Base-by-base conservation (phyloP, 1,140 invertebrate species). In the Heterodera carotae region DNA sequence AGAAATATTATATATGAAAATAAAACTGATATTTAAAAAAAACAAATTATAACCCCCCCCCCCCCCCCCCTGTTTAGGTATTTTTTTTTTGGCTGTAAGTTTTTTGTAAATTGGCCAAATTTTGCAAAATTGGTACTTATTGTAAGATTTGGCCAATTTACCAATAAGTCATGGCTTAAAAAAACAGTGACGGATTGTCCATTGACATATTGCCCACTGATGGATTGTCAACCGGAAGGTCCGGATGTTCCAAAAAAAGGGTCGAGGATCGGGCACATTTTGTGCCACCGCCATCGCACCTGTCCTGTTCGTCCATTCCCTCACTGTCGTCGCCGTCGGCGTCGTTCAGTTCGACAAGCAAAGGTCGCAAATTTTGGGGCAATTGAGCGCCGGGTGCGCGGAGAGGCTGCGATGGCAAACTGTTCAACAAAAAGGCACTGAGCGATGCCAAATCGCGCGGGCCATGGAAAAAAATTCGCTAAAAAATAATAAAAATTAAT, bases 381-480 rank as follows among this genome's bases (percentile, higher is more conserved):
- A 66, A 66, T 66, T 66, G 62, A 4, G n/a, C n/a, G n/a, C 4
- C 62, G 29, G 25, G 62, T 22, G 62, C 15, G 27, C 62, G 62
- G 62, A 66, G 1, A 29, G 62, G 62, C 12, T 66, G 62, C 34
- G 56, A 36, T 0, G 36, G 43, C 73, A 76, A 34, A 76, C 29
- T n/a, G 75, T 76, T 6, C 68, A 83, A 83, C 27, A 84, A 76
- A 73, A 86, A 86, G 4, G 83, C 83, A 15, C 75, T 56, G 33
- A 86, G 62, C 7, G 64, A 36, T 18, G 87, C 76, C 18, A 87
- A 68, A 15, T 84, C 79, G 33, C 85, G 78, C 18, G 76, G 66
- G 12, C 86, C 85, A 71, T 85, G 81, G 80, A 78, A 86, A 75
- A 86, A 86, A 59, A 78, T 33, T 33, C 72, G 80, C 74, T 80